Conservation (phyloP, 2,888 invertebrate genomes). For the Torymus aiolomorphi region DNA sequence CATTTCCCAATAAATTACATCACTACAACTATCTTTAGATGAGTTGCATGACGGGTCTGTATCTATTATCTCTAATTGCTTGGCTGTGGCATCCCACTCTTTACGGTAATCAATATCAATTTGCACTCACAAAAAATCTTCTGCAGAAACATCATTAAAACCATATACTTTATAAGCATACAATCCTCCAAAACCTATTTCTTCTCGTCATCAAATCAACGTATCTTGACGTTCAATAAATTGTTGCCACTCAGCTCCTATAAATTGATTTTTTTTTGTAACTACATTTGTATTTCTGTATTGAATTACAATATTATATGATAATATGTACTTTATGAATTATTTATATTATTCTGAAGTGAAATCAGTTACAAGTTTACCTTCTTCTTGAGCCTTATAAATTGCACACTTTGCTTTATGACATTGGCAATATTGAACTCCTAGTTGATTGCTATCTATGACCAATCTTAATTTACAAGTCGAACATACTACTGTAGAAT, state of each 20-base stretch:
- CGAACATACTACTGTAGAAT: constrained; percentile 78
- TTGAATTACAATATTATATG: not conserved
- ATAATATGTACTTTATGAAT: not conserved
- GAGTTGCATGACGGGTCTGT: constrained; percentile 78
- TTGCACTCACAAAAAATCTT: no score
- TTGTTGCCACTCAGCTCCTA: constrained; percentile 82
- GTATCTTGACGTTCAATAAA: constrained; percentile 88
- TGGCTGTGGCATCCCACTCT: constrained; percentile 88
- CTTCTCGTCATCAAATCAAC: constrained; percentile 87
- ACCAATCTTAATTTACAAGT: constrained; percentile 76
- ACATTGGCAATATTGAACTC: constrained; percentile 77
- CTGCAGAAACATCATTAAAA: constrained; percentile 86
- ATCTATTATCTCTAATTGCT: constrained; percentile 84
- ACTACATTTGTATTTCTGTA: not conserved
- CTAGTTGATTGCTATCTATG: constrained; percentile 73
- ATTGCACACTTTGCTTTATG: constrained; percentile 59
- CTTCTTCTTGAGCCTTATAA: constrained; percentile 29
- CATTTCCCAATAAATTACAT: constrained; percentile 92
- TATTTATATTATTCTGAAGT: constrained; percentile 6
- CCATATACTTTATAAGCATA: constrained; percentile 93
- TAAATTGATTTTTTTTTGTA: constrained; percentile 25
- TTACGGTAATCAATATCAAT: constrained; percentile 86
- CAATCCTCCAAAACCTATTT: constrained; percentile 80
- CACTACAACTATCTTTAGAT: constrained; percentile 77
- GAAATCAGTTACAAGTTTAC: constrained; percentile 10